phyloP scores from a whole-genome alignment of 2,797 vertebrate species.

The Chiroxiphia lanceolata region DNA sequence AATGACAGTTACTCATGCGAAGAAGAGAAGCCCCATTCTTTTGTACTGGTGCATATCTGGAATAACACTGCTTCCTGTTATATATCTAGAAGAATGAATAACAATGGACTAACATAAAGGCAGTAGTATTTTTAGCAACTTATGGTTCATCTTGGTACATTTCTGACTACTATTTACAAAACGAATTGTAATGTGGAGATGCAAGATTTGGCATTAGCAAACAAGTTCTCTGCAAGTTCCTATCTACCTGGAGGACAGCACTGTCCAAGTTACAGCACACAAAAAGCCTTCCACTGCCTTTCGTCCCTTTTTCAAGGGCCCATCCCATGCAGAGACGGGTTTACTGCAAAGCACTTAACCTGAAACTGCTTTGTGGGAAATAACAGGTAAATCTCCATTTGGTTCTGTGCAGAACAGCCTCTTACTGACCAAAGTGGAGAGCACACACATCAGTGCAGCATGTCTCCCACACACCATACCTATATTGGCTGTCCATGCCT shows the following conservation, averaged over 20 bases:
- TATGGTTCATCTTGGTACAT: not conserved
- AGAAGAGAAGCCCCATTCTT: not conserved
- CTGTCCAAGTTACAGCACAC: rapidly evolving
- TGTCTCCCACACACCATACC: rapidly evolving
- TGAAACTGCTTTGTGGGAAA: not conserved
- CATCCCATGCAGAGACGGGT: not conserved
- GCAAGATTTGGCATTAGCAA: not conserved
- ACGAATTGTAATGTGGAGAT: rapidly evolving
- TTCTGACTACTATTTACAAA: not conserved
- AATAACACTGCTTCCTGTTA: not conserved
- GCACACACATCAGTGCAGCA: rapidly evolving
- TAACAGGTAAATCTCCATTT: not conserved
- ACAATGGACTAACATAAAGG: not conserved
- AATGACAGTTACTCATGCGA: not conserved
- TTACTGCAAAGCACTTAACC: not conserved
- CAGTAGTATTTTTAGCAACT: not conserved
- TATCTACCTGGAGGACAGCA: not conserved
- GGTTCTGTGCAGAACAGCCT: not conserved
- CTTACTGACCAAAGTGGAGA: not conserved
- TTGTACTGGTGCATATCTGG: not conserved
- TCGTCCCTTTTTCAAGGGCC: not conserved
- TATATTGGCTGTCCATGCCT: not conserved
- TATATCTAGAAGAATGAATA: not conserved
- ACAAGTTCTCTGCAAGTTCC: not conserved
- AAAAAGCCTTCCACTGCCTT: not conserved